Conservation (phyloP, 2,113 vertebrate species). For the Mohoua ochrocephala region DNA sequence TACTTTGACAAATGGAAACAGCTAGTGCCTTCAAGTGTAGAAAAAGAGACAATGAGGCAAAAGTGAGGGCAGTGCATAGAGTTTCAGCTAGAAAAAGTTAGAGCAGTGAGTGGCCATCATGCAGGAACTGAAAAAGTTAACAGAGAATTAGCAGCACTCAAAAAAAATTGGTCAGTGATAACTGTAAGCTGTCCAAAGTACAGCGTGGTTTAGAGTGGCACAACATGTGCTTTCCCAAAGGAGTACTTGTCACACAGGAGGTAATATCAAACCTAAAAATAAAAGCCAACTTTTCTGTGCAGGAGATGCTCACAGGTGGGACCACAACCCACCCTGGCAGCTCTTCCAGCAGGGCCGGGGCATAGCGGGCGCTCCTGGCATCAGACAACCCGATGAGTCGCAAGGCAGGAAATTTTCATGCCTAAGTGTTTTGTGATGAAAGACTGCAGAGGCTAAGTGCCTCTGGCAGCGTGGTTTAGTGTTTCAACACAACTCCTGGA, state of each 20-base stretch:
- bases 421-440: neutral
- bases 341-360: neutral
- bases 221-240: neutral
- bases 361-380: neutral
- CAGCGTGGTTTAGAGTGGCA: neutral
- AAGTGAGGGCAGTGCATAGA: neutral
- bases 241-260: neutral
- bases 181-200: neutral
- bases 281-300: neutral
- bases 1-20: neutral
- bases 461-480: neutral
- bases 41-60: neutral
- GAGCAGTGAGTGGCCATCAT: neutral
- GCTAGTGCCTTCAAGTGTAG: neutral
- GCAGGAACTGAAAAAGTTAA: neutral
- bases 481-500: neutral
- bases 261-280: neutral
- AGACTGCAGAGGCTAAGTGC: neutral
- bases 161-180: neutral
- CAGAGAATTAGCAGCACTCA: neutral
- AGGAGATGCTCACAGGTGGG: neutral
- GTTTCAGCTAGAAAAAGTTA: neutral
- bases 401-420: neutral
- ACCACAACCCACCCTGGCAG: neutral
- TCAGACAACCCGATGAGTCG: neutral